Evolutionary conservation across 2,113 vertebrate species (phyloP).

Genomic region (Bufo bufo): DNA sequence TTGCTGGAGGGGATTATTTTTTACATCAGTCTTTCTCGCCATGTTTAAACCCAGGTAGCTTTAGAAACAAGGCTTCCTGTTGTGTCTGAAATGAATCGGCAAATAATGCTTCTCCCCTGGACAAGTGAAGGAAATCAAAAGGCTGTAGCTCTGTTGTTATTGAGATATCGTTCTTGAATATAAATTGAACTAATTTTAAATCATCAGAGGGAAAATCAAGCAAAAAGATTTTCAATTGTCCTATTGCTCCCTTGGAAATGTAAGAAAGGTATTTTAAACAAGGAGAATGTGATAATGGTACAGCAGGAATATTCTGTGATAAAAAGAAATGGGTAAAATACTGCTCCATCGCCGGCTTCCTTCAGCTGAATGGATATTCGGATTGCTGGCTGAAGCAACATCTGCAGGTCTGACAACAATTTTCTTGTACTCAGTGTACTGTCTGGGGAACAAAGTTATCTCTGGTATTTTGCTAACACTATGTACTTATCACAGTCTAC

Average conservation of each 20-base stretch:
- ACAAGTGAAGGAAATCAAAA: constrained; percentile 61
- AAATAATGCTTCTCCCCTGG: constrained; percentile 62
- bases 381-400: background rate
- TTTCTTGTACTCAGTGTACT: background rate
- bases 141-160: constrained; percentile 52
- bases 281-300: constrained; percentile 37
- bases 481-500: too few relatives aligned
- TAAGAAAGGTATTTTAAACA: constrained; percentile 35
- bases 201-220: constrained; percentile 63
- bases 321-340: constrained; percentile 24
- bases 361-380: constrained; percentile 8
- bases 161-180: constrained; percentile 63
- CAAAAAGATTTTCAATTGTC: constrained; percentile 67
- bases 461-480: background rate
- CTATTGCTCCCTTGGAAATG: constrained; percentile 61
- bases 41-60: constrained; percentile 67
- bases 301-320: background rate
- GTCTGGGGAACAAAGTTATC: background rate
- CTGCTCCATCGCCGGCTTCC: background rate
- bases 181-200: constrained; percentile 69
- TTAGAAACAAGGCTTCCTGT: constrained; percentile 66
- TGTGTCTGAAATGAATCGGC: constrained; percentile 74
- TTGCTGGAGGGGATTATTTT: constrained; percentile 26
- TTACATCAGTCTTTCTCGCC: background rate
- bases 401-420: background rate